Percentiles rank a stretch among this genome's conserved stretches.
Conservation (phyloP, 2,113 vertebrate genomes). For the Dissostichus mawsoni region DNA sequence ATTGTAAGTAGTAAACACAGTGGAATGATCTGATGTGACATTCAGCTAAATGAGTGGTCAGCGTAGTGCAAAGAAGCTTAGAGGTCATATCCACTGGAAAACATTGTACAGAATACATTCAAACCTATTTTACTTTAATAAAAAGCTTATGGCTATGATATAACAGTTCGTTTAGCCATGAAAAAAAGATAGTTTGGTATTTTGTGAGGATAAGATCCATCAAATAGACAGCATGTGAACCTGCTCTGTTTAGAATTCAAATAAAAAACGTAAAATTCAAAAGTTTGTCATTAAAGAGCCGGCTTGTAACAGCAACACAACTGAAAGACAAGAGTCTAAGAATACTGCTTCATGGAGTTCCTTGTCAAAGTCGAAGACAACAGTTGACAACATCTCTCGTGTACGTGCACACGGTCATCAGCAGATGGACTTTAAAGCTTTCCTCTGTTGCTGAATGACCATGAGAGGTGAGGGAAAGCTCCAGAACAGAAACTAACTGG, state of each 20-base stretch:
- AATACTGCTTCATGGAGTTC: neutral
- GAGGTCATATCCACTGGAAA: neutral
- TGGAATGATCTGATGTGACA: slow-evolving; percentile 71
- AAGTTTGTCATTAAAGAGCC: neutral
- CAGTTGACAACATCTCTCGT: no score
- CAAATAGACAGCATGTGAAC: neutral
- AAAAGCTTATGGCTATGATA: neutral
- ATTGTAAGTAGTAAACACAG: slow-evolving; percentile 9
- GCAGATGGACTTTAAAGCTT: neutral
- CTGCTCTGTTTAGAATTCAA: no score
- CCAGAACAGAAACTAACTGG: neutral
- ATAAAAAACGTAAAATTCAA: neutral
- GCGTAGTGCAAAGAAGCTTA: slow-evolving; percentile 52
- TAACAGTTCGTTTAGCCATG: neutral
- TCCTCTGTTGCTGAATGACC: neutral
- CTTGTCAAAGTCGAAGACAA: neutral
- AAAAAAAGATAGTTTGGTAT: neutral
- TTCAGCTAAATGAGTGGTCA: slow-evolving; percentile 33
- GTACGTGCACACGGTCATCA: neutral
- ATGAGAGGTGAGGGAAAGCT: neutral
- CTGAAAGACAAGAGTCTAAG: neutral
- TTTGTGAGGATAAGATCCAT: neutral
- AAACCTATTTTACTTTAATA: neutral
- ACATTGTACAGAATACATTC: no score
- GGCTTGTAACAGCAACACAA: neutral